phyloP scores from a whole-genome alignment of 2,113 vertebrate genomes.

The Bubo blakistoni region DNA sequence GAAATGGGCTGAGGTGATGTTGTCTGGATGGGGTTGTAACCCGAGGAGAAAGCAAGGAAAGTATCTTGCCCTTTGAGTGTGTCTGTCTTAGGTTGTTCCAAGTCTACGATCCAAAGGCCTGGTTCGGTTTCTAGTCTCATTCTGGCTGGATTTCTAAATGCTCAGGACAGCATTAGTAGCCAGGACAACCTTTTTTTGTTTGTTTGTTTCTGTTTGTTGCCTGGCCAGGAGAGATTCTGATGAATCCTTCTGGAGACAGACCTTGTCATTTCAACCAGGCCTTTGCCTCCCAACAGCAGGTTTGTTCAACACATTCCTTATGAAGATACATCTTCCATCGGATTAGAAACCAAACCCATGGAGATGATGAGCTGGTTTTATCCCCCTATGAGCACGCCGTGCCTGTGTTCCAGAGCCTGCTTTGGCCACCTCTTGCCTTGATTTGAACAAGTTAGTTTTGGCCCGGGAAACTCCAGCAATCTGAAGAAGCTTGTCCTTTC shows the following conservation, averaged over 20 bases:
- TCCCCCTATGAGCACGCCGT: not conserved
- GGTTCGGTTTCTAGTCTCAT: not conserved
- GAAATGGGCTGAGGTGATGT: not conserved
- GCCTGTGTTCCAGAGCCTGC: not conserved
- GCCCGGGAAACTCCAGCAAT: not conserved
- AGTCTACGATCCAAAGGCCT: not conserved
- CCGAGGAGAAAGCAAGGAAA: not conserved
- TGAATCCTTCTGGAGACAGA: not conserved
- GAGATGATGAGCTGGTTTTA: not conserved
- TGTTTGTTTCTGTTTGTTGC: not conserved
- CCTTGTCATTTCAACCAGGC: not conserved
- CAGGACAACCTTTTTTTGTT: not conserved
- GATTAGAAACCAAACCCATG: not conserved
- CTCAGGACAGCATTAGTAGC: not conserved
- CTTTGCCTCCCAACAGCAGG: not conserved
- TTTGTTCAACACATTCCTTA: not conserved
- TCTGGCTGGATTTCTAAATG: not conserved
- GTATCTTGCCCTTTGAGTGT: not conserved
- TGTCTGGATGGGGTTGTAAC: not conserved
- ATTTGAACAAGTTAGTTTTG: slow-evolving; percentile 17
- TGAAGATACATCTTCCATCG: not conserved
- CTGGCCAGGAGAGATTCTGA: not conserved
- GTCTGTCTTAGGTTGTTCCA: not conserved
- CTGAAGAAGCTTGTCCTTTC: not conserved
- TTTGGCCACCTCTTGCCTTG: not conserved